Conservation (phyloP, 2,888 invertebrate species). For the Cylloceria caligata region DNA sequence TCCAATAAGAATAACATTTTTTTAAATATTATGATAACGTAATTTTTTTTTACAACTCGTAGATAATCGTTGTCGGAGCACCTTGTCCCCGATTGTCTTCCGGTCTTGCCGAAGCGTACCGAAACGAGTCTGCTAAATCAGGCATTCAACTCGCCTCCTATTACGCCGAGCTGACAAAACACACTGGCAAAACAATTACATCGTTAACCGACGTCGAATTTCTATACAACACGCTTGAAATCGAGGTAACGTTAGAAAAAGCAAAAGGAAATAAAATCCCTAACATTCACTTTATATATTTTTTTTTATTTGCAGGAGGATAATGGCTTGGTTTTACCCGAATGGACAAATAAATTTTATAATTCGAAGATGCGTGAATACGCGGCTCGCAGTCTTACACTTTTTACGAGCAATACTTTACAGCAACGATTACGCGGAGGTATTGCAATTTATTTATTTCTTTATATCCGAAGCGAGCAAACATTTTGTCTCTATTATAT, state of each 20-base stretch:
- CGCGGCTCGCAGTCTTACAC: conserved; percentile 89
- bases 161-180: conserved; percentile 87
- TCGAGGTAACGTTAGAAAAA: conserved; percentile 84
- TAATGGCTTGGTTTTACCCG: conserved; percentile 90
- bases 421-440: conserved; percentile 91
- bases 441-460: conserved; percentile 77
- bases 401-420: conserved; percentile 89
- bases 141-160: conserved; percentile 87
- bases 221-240: conserved; percentile 89
- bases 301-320: conserved; percentile 81
- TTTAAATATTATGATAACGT: too few relatives aligned
- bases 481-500: not conserved
- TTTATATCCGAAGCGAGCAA: not conserved
- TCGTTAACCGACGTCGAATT: conserved; percentile 90
- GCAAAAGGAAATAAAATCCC: too few relatives aligned
- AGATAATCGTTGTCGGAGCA: conserved; percentile 85
- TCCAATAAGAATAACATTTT: not conserved
- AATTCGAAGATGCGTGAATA: conserved; percentile 89
- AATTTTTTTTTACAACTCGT: conserved; percentile 53
- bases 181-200: conserved; percentile 86
- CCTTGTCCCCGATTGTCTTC: conserved; percentile 86
- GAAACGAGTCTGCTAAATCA: conserved; percentile 85
- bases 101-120: conserved; percentile 86
- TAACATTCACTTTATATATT: too few relatives aligned
- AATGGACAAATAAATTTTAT: conserved; percentile 90